Evolutionary conservation across 1,140 invertebrate genomes (phyloP).

Genomic region (Coptotermes formosanus): DNA sequence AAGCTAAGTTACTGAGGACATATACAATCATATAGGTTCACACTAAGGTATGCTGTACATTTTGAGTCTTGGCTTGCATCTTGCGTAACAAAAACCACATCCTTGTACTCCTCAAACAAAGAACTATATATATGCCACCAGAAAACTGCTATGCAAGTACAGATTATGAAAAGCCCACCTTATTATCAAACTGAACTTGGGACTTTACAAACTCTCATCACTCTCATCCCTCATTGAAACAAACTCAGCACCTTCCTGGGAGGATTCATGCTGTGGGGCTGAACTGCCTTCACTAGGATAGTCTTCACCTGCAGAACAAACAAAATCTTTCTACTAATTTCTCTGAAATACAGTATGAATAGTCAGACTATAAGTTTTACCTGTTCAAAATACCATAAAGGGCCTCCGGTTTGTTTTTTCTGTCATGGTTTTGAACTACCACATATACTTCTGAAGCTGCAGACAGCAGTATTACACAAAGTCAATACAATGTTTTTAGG

Average conservation of each 20-base stretch:
- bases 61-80: not conserved
- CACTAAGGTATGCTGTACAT: not conserved
- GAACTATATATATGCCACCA: too few relatives aligned
- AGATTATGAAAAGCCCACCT: too few relatives aligned
- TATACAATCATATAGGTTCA: not conserved
- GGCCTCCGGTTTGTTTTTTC: not conserved
- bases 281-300: slow-evolving; percentile 35
- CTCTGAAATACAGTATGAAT: not conserved
- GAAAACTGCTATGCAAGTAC: too few relatives aligned
- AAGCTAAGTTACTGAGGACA: not conserved
- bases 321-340: not conserved
- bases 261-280: slow-evolving; percentile 21
- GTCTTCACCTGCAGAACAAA: slow-evolving; percentile 32
- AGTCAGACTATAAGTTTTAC: not conserved
- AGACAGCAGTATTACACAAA: too few relatives aligned
- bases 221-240: slow-evolving; percentile 25
- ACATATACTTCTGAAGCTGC: not conserved
- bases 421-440: not conserved
- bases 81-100: not conserved
- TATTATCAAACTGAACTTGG: too few relatives aligned
- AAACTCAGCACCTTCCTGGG: slow-evolving; percentile 28
- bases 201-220: slow-evolving; percentile 27
- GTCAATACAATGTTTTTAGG: too few relatives aligned
- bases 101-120: too few relatives aligned
- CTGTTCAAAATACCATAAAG: not conserved